Evolutionary conservation across 2,797 vertebrate genomes (phyloP), one percentile per base, ranked within the genome.

Genomic region (Basileuterus tristriatus): DNA sequence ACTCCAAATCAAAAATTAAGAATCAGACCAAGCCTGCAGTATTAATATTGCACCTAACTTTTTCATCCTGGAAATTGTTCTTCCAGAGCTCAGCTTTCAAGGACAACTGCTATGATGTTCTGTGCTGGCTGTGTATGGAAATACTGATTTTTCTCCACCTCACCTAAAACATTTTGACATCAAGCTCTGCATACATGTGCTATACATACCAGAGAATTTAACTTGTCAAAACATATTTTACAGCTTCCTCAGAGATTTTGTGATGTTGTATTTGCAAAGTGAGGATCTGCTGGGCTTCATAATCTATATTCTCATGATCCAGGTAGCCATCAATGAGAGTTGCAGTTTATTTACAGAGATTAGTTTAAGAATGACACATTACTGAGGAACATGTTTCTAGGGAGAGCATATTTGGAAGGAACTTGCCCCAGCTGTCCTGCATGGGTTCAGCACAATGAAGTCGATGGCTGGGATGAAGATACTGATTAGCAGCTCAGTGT

Each of bases 1-100:
- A 88, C 58, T 80, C 83, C 95, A 90, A 89, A 91, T 92, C 15
- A 96, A 91, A 94, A 93, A 91, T 76, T 83, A 92, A 88, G 83
- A 82, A 75, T 91, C 72, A 93, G 44, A 90, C 55, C 70, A 91
- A 91, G 32, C 41, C 70, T 16, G 1, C 11, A 64, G 47, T 81
- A 70, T 90, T 95, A 93, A 75, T 84, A 88, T 32, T 89, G 23
- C 18, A 60, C 44, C 52, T 56, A 91, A 81, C 32, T 91, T 41
- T 74, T 87, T 83, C 92, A 92, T 93, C 53, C 74, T 91, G 41
- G 27, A 93, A 96, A 60, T 67, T 58, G 19, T 62, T 94, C 50
- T 94, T 91, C 69, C 76, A 65, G 81, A 94, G 71, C 30, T 90
- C 3, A 3, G 2, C 30, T 88, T 87, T 37, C 72, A 65, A 69